These are phyloP conservation scores for Tonatia bakeri DNA, from an alignment of 2,113 vertebrate genomes.

Conservation along the genomic window DNA sequence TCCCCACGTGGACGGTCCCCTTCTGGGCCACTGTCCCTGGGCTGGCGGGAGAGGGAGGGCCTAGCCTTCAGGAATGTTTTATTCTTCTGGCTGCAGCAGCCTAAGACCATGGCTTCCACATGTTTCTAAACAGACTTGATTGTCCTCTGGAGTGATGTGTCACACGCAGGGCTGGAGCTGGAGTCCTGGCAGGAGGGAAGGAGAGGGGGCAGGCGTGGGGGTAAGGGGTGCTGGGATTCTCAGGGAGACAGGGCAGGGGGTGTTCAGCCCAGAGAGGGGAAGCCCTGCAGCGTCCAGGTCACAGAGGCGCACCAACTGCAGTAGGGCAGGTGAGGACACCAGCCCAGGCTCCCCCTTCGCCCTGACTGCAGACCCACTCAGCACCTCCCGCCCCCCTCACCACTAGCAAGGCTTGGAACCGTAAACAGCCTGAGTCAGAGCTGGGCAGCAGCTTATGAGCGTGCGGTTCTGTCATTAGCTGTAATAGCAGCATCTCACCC, in stretches of 20 bases:
- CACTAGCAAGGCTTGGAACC: constrained; percentile 15
- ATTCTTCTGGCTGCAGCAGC: constrained; percentile 37
- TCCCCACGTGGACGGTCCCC: neutral
- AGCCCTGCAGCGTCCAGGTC: neutral
- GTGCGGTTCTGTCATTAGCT: constrained; percentile 64
- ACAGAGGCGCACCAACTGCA: neutral
- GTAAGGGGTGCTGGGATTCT: neutral
- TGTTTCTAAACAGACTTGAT: constrained; percentile 42
- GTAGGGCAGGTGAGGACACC: constrained; percentile 38
- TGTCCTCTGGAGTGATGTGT: constrained; percentile 38
- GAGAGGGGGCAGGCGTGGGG: neutral
- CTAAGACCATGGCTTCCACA: constrained; percentile 49
- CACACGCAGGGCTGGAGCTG: neutral
- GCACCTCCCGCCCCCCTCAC: neutral
- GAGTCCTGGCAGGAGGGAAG: neutral
- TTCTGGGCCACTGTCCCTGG: constrained; percentile 19
- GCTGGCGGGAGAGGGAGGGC: neutral
- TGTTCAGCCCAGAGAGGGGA: neutral
- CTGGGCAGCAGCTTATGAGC: constrained; percentile 59
- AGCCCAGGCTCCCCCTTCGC: neutral
- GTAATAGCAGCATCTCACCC: constrained; percentile 65
- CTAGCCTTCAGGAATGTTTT: constrained; percentile 12
- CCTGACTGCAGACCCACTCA: neutral
- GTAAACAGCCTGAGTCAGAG: constrained; percentile 75
- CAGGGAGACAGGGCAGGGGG: neutral